Evolutionary conservation across 2,888 invertebrate genomes (phyloP).

Genomic region (Eledone cirrhosa): DNA sequence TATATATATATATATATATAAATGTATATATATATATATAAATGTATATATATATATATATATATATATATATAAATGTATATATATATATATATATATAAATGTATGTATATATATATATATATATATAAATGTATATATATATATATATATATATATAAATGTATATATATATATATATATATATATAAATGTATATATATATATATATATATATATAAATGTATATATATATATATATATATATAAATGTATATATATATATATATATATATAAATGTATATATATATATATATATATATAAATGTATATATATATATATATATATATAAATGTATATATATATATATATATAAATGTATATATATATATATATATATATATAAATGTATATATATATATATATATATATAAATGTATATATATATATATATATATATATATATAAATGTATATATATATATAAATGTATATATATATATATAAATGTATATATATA

Average conservation of each 20-base stretch:
- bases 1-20: background rate
- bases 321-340: no score
- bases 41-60: background rate
- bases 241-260: no score
- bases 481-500: no score
- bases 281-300: background rate
- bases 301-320: background rate
- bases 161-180: background rate
- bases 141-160: no score
- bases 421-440: background rate
- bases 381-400: background rate
- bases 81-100: background rate
- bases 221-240: background rate
- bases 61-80: background rate
- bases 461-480: background rate
- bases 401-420: background rate
- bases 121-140: no score
- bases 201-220: background rate
- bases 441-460: background rate
- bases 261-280: background rate
- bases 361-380: no score
- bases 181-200: background rate
- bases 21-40: no score
- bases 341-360: background rate
- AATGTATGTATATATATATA: background rate